These are phyloP conservation scores for Parambassis ranga DNA, from an alignment of 2,797 vertebrate genomes.

Conservation along the genomic window DNA sequence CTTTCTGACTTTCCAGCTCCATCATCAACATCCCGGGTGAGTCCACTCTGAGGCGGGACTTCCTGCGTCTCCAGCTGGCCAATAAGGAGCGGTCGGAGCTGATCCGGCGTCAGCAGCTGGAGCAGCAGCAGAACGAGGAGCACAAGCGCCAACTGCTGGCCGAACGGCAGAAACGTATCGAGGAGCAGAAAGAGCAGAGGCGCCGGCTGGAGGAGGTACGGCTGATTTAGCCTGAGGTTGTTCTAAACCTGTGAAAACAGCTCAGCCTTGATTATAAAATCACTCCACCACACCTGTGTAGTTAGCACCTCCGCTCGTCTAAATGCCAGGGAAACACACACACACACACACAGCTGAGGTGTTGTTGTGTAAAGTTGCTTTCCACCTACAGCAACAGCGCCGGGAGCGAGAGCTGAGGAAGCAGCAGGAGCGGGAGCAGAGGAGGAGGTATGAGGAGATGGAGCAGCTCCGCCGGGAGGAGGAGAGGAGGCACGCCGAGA, in stretches of 20 bases:
- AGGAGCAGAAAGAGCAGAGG: constrained; percentile 98
- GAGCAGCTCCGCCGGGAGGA: constrained; percentile 95
- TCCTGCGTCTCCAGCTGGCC: constrained; percentile 94
- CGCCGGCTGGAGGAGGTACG: constrained; percentile 95
- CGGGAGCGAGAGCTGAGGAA: constrained; percentile 95
- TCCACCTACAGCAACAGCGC: constrained; percentile 87
- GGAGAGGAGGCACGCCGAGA: constrained; percentile 92
- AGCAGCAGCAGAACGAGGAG: constrained; percentile 98
- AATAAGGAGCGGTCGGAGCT: constrained; percentile 98
- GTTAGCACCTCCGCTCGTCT: constrained; percentile 1
- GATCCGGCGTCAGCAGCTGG: constrained; percentile 92
- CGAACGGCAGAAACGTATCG: constrained; percentile 96
- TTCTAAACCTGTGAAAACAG: neutral
- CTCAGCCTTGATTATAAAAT: constrained; percentile 1
- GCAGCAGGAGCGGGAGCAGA: constrained; percentile 96
- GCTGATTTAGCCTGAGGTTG: neutral
- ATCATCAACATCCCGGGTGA: constrained; percentile 97
- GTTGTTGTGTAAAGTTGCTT: neutral
- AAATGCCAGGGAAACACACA: constrained; percentile 12
- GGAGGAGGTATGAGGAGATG: constrained; percentile 90
- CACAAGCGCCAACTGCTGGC: constrained; percentile 97
- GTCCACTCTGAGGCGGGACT: constrained; percentile 94
- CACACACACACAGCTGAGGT: neutral
- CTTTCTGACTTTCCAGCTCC: constrained; percentile 81
- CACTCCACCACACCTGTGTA: constrained; percentile 19